These are phyloP conservation scores for Allobates femoralis DNA, from an alignment of 2,797 vertebrate genomes.

Conservation along the genomic window DNA sequence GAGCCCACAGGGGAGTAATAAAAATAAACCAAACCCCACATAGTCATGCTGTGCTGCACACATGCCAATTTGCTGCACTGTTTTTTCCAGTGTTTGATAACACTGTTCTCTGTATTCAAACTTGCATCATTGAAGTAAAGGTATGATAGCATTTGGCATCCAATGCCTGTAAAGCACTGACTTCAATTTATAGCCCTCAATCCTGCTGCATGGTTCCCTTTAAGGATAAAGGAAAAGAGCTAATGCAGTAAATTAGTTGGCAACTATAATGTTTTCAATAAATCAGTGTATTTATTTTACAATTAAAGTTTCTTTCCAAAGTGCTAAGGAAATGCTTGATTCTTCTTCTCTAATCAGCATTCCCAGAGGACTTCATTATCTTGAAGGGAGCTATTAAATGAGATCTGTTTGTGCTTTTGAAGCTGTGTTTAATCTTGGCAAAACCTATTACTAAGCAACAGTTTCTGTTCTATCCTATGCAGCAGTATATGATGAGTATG, in stretches of 20 bases:
- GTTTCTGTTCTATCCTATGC: conserved; percentile 75
- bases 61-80: too few species aligned
- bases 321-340: conserved; percentile 68
- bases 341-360: conserved; percentile 72
- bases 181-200: too few species aligned
- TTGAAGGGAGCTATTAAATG: conserved; percentile 77
- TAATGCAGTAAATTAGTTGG: not conserved
- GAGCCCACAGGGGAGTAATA: too few species aligned
- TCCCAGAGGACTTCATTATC: conserved; percentile 80
- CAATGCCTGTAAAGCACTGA: too few species aligned
- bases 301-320: conserved; percentile 52
- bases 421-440: conserved; percentile 79
- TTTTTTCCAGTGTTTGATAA: too few species aligned
- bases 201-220: too few species aligned
- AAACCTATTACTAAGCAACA: conserved; percentile 83
- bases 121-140: too few species aligned
- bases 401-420: conserved; percentile 80
- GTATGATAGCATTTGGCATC: too few species aligned
- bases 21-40: too few species aligned
- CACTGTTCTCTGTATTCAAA: too few species aligned
- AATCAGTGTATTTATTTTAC: conserved; percentile 49
- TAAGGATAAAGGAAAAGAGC: not conserved
- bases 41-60: too few species aligned
- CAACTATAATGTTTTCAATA: not conserved
- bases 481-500: not conserved